These are phyloP conservation scores for Hippocampus guttulatus DNA, from an alignment of 2,113 vertebrate species.

Conservation along the genomic window DNA sequence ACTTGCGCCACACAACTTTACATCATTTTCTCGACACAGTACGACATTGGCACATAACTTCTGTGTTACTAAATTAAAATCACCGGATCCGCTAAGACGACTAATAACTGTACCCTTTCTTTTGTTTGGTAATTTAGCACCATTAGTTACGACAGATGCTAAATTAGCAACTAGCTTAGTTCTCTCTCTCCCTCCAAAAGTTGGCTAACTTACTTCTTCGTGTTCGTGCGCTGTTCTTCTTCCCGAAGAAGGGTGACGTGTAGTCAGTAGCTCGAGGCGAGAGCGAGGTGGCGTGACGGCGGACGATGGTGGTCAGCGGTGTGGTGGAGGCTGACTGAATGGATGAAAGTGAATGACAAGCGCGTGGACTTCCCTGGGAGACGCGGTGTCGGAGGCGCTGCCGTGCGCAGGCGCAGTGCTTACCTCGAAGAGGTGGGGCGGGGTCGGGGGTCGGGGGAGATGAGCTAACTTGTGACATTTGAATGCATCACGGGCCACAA, in stretches of 20 bases:
- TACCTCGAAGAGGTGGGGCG: background rate
- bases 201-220: constrained; percentile 3
- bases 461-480: background rate
- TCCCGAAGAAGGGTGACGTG: background rate
- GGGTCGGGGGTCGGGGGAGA: no score
- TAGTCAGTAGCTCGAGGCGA: background rate
- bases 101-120: background rate
- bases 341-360: background rate
- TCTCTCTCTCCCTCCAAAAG: background rate
- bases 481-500: constrained; percentile 1
- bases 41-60: background rate
- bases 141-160: constrained; percentile 5
- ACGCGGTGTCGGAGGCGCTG: constrained; percentile 13
- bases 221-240: background rate
- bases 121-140: background rate
- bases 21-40: background rate
- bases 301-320: background rate
- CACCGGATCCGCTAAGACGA: background rate
- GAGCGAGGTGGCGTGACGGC: no score
- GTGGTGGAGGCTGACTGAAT: background rate
- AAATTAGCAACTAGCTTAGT: constrained; percentile 20
- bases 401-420: constrained; percentile 49
- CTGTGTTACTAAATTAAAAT: background rate
- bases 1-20: background rate
- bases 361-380: background rate